Evolutionary conservation across 2,113 vertebrate species (phyloP).

Genomic region (Dromas ardeola): DNA sequence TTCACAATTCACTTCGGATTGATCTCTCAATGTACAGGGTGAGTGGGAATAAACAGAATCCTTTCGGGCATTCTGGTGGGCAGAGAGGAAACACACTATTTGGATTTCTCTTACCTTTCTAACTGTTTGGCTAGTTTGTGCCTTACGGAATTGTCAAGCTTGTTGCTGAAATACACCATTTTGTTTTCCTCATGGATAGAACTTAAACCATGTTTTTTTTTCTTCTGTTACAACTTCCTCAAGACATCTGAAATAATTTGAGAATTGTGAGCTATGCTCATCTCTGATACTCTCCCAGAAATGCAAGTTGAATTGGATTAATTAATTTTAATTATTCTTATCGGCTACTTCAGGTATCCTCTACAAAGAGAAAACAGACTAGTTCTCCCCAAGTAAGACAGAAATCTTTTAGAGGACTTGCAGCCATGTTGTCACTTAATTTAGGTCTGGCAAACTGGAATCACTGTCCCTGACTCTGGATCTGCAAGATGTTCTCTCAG

Average conservation of each 20-base stretch:
- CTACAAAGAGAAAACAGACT: not conserved
- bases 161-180: accelerated
- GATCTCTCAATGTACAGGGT: constrained; percentile 98
- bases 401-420: not conserved
- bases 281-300: not conserved
- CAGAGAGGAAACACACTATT: not conserved
- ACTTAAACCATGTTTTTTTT: not conserved
- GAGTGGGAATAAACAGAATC: constrained; percentile 48
- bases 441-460: not conserved
- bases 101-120: not conserved
- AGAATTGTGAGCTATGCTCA: not conserved
- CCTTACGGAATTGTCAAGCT: not conserved
- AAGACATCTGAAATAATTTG: not conserved
- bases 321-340: not conserved
- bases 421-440: not conserved
- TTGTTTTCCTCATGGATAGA: not conserved
- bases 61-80: not conserved
- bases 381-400: not conserved
- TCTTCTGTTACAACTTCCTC: not conserved
- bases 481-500: not conserved
- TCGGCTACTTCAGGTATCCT: not conserved
- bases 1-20: constrained; percentile 96
- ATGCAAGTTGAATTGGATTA: not conserved
- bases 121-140: not conserved
- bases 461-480: not conserved